Evolutionary conservation across 2,797 vertebrate genomes (phyloP).

Genomic region (Champsocephalus gunnari): DNA sequence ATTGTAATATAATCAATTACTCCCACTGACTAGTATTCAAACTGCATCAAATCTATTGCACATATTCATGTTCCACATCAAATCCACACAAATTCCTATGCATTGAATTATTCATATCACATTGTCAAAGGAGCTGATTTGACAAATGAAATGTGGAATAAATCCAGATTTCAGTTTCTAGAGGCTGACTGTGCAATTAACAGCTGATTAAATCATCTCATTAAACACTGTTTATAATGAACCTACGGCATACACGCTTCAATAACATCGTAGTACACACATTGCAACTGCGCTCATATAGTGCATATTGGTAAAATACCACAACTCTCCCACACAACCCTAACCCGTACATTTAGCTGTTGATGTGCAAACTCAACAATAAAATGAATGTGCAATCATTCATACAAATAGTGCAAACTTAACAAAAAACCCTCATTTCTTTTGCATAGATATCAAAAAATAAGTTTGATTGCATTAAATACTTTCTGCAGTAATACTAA

Average conservation of each 20-base stretch:
- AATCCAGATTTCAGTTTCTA: constrained; percentile 36
- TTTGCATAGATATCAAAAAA: constrained; percentile 65
- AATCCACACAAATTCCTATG: constrained; percentile 22
- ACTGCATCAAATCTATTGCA: constrained; percentile 36
- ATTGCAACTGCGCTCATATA: constrained; percentile 67
- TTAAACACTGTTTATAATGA: too few species aligned
- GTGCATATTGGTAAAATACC: constrained; percentile 21
- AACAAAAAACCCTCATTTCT: background rate
- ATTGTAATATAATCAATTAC: constrained; percentile 23
- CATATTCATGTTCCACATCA: constrained; percentile 33
- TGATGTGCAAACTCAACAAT: constrained; percentile 53
- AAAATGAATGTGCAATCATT: constrained; percentile 34
- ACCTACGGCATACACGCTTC: too few species aligned
- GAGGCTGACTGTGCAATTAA: constrained; percentile 26
- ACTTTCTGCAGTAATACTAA: background rate
- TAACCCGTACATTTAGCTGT: constrained; percentile 20
- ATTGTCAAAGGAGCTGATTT: constrained; percentile 44
- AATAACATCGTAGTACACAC: constrained; percentile 1
- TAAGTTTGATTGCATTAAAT: constrained; percentile 21
- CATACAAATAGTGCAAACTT: constrained; percentile 39
- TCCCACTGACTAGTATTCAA: constrained; percentile 14
- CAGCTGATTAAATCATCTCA: constrained; percentile 11
- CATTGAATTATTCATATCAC: constrained; percentile 7
- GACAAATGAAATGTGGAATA: constrained; percentile 41
- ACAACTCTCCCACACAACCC: constrained; percentile 26